Conservation (phyloP, 1,140 invertebrate genomes). For the Drosophila eugracilis region DNA sequence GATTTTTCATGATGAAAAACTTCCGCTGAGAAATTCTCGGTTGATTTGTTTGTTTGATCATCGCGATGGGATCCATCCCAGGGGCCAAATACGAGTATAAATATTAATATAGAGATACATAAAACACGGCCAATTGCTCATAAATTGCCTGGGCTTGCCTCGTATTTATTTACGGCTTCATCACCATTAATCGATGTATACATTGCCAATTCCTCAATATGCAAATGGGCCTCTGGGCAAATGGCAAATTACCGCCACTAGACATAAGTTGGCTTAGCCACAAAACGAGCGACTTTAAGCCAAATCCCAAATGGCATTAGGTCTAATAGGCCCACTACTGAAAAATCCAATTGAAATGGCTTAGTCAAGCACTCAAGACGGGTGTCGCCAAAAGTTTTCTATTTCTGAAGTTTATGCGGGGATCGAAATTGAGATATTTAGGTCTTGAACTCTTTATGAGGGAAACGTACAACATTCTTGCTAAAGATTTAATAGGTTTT, state of each 20-base stretch:
- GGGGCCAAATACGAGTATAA: constrained; percentile 12
- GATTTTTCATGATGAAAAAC: constrained; percentile 70
- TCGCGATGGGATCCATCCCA: constrained; percentile 10
- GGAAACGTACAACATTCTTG: too few relatives aligned
- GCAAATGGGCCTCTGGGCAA: constrained; percentile 16
- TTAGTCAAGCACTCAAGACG: constrained; percentile 29
- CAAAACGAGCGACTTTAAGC: constrained; percentile 24
- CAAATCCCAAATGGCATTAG: constrained; percentile 34
- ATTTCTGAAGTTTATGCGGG: constrained; percentile 18
- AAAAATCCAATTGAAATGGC: constrained; percentile 52
- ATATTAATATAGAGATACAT: constrained; percentile 56
- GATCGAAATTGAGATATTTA: too few relatives aligned
- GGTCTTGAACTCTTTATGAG: too few relatives aligned
- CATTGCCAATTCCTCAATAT: constrained; percentile 18
- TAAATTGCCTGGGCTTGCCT: constrained; percentile 24
- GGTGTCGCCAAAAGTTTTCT: constrained; percentile 13
- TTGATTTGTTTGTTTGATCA: constrained; percentile 35
- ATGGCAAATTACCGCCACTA: constrained; percentile 20
- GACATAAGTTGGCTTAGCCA: constrained; percentile 40
- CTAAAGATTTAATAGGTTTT: too few relatives aligned
- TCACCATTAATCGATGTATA: constrained; percentile 30
- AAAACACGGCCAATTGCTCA: constrained; percentile 51
- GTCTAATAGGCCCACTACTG: constrained; percentile 50
- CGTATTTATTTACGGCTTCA: constrained; percentile 35
- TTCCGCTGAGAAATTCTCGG: constrained; percentile 38